phyloP scores from a whole-genome alignment of 2,797 vertebrate species.

The Phaenicophaeus curvirostris region DNA sequence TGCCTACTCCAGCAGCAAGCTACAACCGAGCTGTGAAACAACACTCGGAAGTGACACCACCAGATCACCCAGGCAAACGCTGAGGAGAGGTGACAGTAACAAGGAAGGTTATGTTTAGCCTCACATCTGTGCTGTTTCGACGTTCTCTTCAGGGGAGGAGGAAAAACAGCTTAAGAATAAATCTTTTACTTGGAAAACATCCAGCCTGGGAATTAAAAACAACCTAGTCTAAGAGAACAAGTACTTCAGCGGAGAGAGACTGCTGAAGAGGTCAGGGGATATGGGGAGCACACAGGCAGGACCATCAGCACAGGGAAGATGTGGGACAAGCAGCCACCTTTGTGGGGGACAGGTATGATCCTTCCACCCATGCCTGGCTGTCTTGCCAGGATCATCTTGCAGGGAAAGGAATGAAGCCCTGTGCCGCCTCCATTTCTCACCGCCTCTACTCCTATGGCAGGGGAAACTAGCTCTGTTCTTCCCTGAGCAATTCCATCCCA shows the following conservation, averaged over 20 bases:
- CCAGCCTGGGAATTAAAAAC: not conserved
- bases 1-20: not conserved
- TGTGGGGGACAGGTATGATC: not conserved
- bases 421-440: not conserved
- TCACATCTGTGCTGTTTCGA: conserved; percentile 49
- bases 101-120: conserved; percentile 52
- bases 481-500: not conserved
- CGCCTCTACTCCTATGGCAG: not conserved
- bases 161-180: not conserved
- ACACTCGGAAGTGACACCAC: not conserved
- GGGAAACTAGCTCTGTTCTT: not conserved
- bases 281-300: not conserved
- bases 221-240: not conserved
- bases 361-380: not conserved
- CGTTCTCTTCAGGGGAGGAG: not conserved
- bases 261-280: not conserved
- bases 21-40: conserved; percentile 16
- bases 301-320: not conserved
- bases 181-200: conserved; percentile 42
- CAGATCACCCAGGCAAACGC: not conserved
- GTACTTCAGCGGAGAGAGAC: not conserved
- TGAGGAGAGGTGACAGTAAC: conserved; percentile 53
- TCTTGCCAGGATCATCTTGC: not conserved
- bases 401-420: not conserved
- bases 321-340: not conserved